Conservation (phyloP, 1,140 invertebrate species). For the Battus philenor region DNA sequence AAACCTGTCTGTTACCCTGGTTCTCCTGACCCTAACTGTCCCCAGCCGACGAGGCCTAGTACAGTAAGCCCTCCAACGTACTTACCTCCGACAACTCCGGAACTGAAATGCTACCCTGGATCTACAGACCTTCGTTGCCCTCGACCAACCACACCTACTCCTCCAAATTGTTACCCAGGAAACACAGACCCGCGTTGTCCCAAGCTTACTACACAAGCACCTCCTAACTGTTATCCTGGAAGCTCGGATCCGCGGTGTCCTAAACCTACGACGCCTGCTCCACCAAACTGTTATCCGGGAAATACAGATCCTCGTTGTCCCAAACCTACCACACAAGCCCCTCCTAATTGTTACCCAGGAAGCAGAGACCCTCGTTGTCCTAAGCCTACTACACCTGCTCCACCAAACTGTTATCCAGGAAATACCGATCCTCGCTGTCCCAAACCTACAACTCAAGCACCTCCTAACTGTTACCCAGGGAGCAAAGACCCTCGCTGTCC, state of each 20-base stretch:
- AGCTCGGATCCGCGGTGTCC: conserved; percentile 61
- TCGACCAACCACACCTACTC: conserved; percentile 26
- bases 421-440: conserved; percentile 18
- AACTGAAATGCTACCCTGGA: conserved; percentile 60
- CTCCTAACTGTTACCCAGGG: neutral
- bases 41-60: conserved; percentile 26
- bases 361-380: conserved; percentile 47
- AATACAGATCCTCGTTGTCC: conserved; percentile 30
- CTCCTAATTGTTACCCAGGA: conserved; percentile 51
- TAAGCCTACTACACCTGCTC: conserved; percentile 18
- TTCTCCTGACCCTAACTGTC: conserved; percentile 56
- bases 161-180: conserved; percentile 48
- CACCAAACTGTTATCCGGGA: conserved; percentile 46
- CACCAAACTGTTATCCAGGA: conserved; percentile 38
- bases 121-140: conserved; percentile 62
- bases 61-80: conserved; percentile 25
- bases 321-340: conserved; percentile 18
- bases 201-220: conserved; percentile 24
- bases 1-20: conserved; percentile 21
- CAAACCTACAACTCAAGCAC: neutral
- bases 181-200: conserved; percentile 39
- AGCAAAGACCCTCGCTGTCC: conserved; percentile 55
- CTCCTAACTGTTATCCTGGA: conserved; percentile 51
- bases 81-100: conserved; percentile 30
- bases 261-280: conserved; percentile 25